phyloP scores from a whole-genome alignment of 2,888 invertebrate genomes.

The Caradrina kadenii region DNA sequence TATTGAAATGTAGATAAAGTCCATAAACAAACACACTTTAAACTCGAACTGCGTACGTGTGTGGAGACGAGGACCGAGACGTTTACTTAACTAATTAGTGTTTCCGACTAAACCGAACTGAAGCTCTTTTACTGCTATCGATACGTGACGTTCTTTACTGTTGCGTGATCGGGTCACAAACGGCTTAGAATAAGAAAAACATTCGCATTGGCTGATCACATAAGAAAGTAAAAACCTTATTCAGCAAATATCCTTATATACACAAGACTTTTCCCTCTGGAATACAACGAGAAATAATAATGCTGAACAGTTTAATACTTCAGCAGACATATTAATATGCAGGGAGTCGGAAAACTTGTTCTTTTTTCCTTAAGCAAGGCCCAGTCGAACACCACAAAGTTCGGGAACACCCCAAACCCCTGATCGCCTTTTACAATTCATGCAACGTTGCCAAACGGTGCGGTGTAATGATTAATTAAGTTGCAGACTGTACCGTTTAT shows the following conservation, averaged over 20 bases:
- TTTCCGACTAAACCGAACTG: conserved; percentile 51
- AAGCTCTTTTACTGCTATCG: conserved; percentile 53
- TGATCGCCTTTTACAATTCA: conserved; percentile 47
- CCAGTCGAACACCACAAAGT: conserved; percentile 47
- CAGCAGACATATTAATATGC: conserved; percentile 53
- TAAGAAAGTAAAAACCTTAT: conserved; percentile 20
- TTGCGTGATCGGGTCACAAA: conserved; percentile 30
- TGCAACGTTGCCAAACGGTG: conserved; percentile 58
- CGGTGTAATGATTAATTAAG: conserved; percentile 55
- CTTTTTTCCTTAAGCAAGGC: conserved; percentile 49
- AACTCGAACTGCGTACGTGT: conserved; percentile 63
- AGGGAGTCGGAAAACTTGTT: conserved; percentile 38
- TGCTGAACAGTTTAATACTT: conserved; percentile 45
- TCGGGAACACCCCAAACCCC: conserved; percentile 30
- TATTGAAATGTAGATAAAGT: conserved; percentile 50
- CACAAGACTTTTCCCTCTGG: conserved; percentile 9
- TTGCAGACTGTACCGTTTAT: conserved; percentile 45
- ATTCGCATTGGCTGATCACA: conserved; percentile 17
- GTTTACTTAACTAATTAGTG: conserved; percentile 69
- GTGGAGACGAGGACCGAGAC: conserved; percentile 51
- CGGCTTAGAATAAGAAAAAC: conserved; percentile 34
- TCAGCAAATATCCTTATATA: conserved; percentile 11
- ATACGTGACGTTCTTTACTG: conserved; percentile 52
- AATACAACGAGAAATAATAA: conserved; percentile 45
- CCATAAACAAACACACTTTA: conserved; percentile 60